These are phyloP conservation scores for Oreochromis mossambicus DNA, from an alignment of 2,797 vertebrate species.

Conservation along the genomic window DNA sequence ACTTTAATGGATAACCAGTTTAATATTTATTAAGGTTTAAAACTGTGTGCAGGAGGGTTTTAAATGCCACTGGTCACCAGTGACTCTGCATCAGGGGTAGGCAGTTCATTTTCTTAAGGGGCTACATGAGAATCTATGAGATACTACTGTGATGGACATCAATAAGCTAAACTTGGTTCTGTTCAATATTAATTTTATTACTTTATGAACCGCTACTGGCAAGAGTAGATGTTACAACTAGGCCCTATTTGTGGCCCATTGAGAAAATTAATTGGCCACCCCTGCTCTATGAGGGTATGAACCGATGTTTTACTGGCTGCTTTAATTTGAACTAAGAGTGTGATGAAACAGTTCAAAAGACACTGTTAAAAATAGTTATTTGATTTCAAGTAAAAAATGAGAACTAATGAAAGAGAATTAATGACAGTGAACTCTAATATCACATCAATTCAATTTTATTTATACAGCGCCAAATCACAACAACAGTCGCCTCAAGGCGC, in stretches of 20 bases:
- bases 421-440: background rate
- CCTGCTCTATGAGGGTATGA: background rate
- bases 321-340: constrained; percentile 7
- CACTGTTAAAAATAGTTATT: background rate
- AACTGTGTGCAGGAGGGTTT: background rate
- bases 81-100: background rate
- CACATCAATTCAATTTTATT: background rate
- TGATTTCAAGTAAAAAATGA: background rate
- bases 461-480: background rate
- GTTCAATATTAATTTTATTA: background rate
- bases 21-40: background rate
- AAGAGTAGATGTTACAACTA: background rate
- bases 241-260: background rate
- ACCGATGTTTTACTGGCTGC: background rate
- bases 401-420: background rate
- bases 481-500: accelerated
- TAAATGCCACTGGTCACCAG: background rate
- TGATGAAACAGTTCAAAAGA: background rate
- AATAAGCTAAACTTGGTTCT: background rate
- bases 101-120: background rate
- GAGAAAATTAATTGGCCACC: background rate
- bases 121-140: background rate
- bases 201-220: background rate
- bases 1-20: background rate
- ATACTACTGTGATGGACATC: background rate